Conservation (phyloP, 2,888 invertebrate species). For the Itoplectis maculator region DNA sequence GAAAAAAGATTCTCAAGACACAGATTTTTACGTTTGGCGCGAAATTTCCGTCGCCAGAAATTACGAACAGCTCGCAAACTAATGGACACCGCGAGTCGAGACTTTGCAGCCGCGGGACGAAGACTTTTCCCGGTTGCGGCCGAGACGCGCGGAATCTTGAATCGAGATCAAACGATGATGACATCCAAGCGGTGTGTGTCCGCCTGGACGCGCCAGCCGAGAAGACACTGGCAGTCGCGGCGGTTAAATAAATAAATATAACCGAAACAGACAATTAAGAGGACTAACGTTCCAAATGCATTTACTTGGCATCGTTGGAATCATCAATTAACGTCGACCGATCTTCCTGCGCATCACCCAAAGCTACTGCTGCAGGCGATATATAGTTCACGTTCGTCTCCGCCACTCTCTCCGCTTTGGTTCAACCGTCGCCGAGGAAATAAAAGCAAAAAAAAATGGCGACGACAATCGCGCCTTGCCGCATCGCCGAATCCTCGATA, state of each 20-base stretch:
- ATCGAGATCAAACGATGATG: slow-evolving; percentile 32
- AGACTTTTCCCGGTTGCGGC: slow-evolving; percentile 1
- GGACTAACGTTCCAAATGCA: slow-evolving; percentile 61
- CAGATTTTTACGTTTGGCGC: too few relatives aligned
- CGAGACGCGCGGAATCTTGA: slow-evolving; percentile 1
- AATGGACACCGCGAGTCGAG: slow-evolving; percentile 14
- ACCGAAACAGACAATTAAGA: slow-evolving; percentile 66
- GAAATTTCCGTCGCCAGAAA: background rate
- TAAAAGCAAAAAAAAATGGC: slow-evolving; percentile 27
- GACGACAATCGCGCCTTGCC: slow-evolving; percentile 62
- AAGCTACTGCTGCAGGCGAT: slow-evolving; percentile 17
- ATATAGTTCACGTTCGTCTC: slow-evolving; percentile 18
- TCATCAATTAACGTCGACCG: slow-evolving; percentile 63
- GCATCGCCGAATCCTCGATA: slow-evolving; percentile 63
- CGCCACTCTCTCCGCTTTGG: slow-evolving; percentile 29
- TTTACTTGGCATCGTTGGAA: slow-evolving; percentile 61
- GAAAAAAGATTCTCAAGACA: too few relatives aligned
- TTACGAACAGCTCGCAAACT: slow-evolving; percentile 13
- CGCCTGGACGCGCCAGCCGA: background rate
- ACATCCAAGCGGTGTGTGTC: background rate
- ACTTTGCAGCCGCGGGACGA: background rate
- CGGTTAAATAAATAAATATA: slow-evolving; percentile 65
- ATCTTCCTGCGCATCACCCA: slow-evolving; percentile 32
- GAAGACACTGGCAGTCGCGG: background rate
- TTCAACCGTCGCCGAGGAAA: slow-evolving; percentile 20